A percentile compares a stretch with the other conserved stretches of the same genome.
phyloP scores from a whole-genome alignment of 1,140 invertebrate genomes.

The Oscheius sp. region DNA sequence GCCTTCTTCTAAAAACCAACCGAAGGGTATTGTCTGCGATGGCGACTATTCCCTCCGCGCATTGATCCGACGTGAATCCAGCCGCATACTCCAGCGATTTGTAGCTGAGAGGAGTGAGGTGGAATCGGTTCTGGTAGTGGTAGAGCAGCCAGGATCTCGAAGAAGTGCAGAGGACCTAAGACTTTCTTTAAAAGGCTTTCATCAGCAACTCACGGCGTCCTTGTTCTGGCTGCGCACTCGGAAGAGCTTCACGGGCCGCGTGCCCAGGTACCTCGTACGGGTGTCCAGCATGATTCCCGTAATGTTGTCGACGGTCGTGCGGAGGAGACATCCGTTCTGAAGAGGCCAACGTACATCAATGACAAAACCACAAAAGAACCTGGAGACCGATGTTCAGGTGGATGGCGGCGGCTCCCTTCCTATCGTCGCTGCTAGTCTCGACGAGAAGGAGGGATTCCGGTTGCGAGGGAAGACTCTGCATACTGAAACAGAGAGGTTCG shows the following conservation, averaged over 20 bases:
- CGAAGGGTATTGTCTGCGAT: conserved; percentile 95
- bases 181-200: background rate
- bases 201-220: conserved; percentile 74
- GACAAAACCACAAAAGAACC: conserved; percentile 62
- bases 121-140: conserved; percentile 84
- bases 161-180: conserved; percentile 85
- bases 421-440: conserved; percentile 72
- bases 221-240: conserved; percentile 89
- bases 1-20: conserved; percentile 47
- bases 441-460: conserved; percentile 95
- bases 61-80: conserved; percentile 96
- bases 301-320: conserved; percentile 91
- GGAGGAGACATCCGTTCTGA: conserved; percentile 89
- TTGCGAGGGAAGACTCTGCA: conserved; percentile 92
- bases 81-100: conserved; percentile 84
- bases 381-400: conserved; percentile 93
- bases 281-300: conserved; percentile 96
- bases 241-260: conserved; percentile 90
- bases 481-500: conserved; percentile 76
- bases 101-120: conserved; percentile 59
- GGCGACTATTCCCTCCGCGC: conserved; percentile 97
- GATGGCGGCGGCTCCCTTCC: conserved; percentile 67
- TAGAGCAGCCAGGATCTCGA: conserved; percentile 97
- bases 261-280: conserved; percentile 88
- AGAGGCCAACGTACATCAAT: too few relatives aligned